These are phyloP conservation scores for Spea bombifrons DNA, from an alignment of 2,113 vertebrate genomes.

Conservation along the genomic window DNA sequence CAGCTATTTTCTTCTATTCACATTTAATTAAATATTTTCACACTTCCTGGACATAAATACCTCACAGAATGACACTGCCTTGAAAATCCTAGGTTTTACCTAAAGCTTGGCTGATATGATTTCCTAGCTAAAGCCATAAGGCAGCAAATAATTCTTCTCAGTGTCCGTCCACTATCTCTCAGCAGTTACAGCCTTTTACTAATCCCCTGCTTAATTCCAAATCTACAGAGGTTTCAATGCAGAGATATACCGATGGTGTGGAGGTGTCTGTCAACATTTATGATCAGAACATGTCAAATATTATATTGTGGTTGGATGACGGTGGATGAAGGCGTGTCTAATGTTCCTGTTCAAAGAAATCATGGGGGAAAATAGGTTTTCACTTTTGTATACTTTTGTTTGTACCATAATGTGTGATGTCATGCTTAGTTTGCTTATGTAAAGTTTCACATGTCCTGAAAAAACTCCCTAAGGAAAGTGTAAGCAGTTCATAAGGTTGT, in stretches of 20 bases:
- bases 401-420: too few species aligned
- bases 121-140: conserved; percentile 7
- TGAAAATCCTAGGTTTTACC: conserved; percentile 11
- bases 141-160: conserved; percentile 2
- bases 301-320: too few species aligned
- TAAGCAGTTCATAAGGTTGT: too few species aligned
- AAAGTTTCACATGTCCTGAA: too few species aligned
- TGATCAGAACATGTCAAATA: too few species aligned
- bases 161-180: background rate
- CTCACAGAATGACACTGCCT: conserved; percentile 21
- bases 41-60: conserved; percentile 25
- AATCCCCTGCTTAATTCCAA: conserved; percentile 14
- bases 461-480: too few species aligned
- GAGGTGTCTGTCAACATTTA: conserved; percentile 18
- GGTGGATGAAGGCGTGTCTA: too few species aligned
- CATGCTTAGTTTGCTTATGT: too few species aligned
- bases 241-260: conserved; percentile 7
- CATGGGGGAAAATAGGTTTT: too few species aligned
- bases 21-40: background rate
- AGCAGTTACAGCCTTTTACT: background rate
- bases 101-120: conserved; percentile 23
- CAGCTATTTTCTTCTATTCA: background rate
- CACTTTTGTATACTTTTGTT: too few species aligned
- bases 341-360: too few species aligned
- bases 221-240: conserved; percentile 8